Base-by-base conservation (phyloP, 2,113 vertebrate species). In the Lanius ludovicianus region DNA sequence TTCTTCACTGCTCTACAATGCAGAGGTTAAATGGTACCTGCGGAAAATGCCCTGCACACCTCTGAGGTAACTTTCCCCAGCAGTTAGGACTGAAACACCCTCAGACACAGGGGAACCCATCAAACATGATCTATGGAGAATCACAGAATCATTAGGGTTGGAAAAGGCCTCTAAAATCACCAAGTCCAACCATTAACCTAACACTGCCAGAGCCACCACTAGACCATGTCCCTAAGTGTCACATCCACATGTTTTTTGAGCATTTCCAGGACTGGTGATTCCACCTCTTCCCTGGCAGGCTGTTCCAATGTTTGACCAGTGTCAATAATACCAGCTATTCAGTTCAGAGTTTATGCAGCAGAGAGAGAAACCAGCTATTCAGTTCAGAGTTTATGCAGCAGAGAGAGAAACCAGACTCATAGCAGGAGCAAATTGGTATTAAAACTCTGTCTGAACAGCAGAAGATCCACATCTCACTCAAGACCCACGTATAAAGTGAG, bases 331-430 rank as follows among this genome's bases (percentile, higher is more conserved):
- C 0, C 2, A 6, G 57, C 16, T 30, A 28, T 59, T 47, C 68
- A 17, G 15, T 28, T 44, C 35, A 12, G 35, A 41, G 42, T 47
- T 62, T 55, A 17, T 52, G 19, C n/a, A n/a, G n/a, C n/a, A n/a
- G n/a, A n/a, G n/a, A n/a, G n/a, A n/a, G n/a, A n/a, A n/a, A 24
- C 0, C 2, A 6, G 57, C 16, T 30, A 28, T 59, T 47, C 68
- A 17, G 15, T 28, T 44, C 35, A 12, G 37, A 41, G 42, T 47
- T 62, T 55, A 17, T 52, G 19, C 33, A 49, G 44, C 2, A 31
- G 15, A 77, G 68, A 84, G 39, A 23, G 11, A 87, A 64, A 90
- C 19, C 28, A 73, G 27, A 18, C n/a, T 52, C 25, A 17, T 3
- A 55, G 53, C 11, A 87, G 56, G 64, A 78, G 55, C 3, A 94